Evolutionary conservation across 2,797 vertebrate species (phyloP), one percentile per base, ranked within the genome.

Genomic region (Apodemus agrarius): DNA sequence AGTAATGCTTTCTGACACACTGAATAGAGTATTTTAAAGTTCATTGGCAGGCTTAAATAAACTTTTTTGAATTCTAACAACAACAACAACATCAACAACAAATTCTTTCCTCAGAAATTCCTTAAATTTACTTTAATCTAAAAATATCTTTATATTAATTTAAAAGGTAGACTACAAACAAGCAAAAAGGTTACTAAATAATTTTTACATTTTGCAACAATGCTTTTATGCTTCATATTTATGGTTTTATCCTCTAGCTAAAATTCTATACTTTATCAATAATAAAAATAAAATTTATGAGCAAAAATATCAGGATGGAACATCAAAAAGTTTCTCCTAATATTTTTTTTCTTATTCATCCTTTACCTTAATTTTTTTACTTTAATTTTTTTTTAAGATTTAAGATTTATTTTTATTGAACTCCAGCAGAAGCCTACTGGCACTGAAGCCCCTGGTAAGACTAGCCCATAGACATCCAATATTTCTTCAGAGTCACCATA

Each of bases 1-100:
- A 91, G 3, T 69, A 26, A 90, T 91, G n/a, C n/a, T 94, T 93
- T 85, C 29, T 91, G 5, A n/a, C 12, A 92, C 69, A 93, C 61
- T 91, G 85, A 92, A 67, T 86, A 94, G 16, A 74, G 11, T 91
- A 29, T 75, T 89, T 63, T 86, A 26, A 93, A 95, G 76, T 84
- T 80, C 84, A 90, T 89, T 52, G n/a, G 22, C 24, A 94, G 63
- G 24, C 14, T 92, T 92, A 91, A 57, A 86, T 92, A 94, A 89
- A 14, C 46, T 93, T 95, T 96, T 87, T 22, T 95, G 40, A 97
- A 89, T 29, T 26, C 65, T 43, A 82, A 22, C 16, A 89, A 89
- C 16, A 67, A 16, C 26, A 69, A 13, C 24, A 67, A n/a, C 16
- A 69, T 87, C 26, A 69, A 13, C 24, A 67, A n/a, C 16, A 69